phyloP scores from a whole-genome alignment of 1,140 invertebrate species.

The Scaptomyza pallida region DNA sequence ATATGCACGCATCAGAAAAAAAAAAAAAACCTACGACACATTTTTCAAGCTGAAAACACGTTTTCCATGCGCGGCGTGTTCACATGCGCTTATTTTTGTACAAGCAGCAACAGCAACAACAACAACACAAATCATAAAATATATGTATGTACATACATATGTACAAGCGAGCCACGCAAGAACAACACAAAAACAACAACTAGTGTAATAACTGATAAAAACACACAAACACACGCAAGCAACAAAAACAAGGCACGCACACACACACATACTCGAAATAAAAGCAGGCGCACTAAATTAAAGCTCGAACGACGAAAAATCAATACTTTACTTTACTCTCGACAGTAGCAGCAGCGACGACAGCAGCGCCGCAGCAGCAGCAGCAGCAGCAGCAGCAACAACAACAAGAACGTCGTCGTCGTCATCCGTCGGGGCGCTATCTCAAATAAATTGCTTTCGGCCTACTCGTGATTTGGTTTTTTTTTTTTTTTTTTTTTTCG shows the following conservation, averaged over 20 bases:
- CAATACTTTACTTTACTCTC: constrained; percentile 70
- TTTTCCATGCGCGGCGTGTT: constrained; percentile 50
- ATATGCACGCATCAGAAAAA: constrained; percentile 11
- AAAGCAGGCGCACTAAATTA: constrained; percentile 70
- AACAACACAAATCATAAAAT: constrained; percentile 47
- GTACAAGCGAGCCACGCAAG: constrained; percentile 10
- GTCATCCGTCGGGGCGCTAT: constrained; percentile 55
- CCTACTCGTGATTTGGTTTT: constrained; percentile 76
- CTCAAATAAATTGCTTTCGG: constrained; percentile 82
- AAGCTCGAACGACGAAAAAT: constrained; percentile 75
- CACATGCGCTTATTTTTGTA: constrained; percentile 54
- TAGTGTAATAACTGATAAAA: constrained; percentile 67
- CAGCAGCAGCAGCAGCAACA: constrained; percentile 39
- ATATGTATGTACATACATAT: not conserved
- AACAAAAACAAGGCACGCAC: constrained; percentile 31
- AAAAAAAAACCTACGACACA: constrained; percentile 69
- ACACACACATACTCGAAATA: constrained; percentile 26
- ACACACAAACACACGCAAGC: constrained; percentile 28
- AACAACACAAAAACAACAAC: constrained; percentile 31
- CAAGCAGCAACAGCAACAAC: constrained; percentile 7
- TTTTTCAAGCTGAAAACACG: constrained; percentile 63
- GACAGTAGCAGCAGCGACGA: constrained; percentile 32
- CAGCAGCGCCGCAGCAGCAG: constrained; percentile 11
- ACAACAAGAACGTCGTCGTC: constrained; percentile 9
- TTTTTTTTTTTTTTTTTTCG: constrained; percentile 12